Evolutionary conservation across 2,797 vertebrate species (phyloP), one percentile per base, ranked within the genome.

Genomic region (Glossophaga mutica): DNA sequence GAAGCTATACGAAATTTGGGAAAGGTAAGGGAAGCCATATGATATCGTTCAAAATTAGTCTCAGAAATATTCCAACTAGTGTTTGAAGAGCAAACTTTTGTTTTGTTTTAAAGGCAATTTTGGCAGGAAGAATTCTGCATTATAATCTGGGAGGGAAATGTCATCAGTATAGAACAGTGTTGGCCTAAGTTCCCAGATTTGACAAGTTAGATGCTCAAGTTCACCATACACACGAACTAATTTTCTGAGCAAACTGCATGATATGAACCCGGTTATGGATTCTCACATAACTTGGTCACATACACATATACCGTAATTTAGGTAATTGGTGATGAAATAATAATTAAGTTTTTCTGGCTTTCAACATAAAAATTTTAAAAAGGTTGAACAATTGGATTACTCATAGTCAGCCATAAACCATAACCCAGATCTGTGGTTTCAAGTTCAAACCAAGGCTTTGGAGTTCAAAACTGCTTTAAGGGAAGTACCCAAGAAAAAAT

Each of bases 311-410:
- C 4, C 44, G 22, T 62, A 73, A 39, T n/a, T 68, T 94, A 7
- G 55, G 9, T 93, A 55, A 44, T 12, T 92, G 70, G 29, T 68
- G 26, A 86, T 91, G 29, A 91, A 94, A 52, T 79, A 12, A 83
- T 71, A 14, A 59, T 42, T 87, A 76, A 16, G 42, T 42, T 90
- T 92, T 91, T 74, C n/a, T 89, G 46, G 9, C 34, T 95, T 95
- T 84, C n/a, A 77, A 16, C 84, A 71, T 32, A 11, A 96, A 93
- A 87, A 84, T 92, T 89, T 85, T 32, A 50, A 90, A 89, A 94
- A 73, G 44, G 14, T 29, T 81, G 42, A 91, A 88, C 22, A 79
- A 62, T 71, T 84, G 29, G 46, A 65, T 91, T 88, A 77, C 32
- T 94, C 19, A 37, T 48, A 90, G 50, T 18, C 76, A 92, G 29